These are phyloP conservation scores for Triops cancriformis DNA, from an alignment of 1,140 invertebrate species.

Conservation along the genomic window DNA sequence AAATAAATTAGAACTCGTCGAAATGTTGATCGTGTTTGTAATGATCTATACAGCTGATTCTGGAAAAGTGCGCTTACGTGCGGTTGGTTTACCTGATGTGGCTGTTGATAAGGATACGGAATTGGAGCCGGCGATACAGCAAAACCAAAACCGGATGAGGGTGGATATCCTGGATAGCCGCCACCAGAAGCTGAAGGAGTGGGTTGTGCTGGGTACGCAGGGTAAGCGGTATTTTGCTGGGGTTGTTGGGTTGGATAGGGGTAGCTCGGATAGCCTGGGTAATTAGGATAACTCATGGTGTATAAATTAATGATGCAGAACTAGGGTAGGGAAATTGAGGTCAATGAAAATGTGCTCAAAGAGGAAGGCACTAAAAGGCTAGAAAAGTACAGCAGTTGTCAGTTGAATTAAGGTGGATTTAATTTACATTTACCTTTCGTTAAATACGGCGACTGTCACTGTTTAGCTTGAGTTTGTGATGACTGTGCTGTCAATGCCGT, in stretches of 20 bases:
- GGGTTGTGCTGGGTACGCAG: constrained; percentile 11
- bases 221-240: neutral
- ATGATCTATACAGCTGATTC: neutral
- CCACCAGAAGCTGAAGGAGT: neutral
- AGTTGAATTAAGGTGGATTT: neutral
- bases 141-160: neutral
- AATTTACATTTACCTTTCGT: neutral
- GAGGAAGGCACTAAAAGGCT: neutral
- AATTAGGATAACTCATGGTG: neutral
- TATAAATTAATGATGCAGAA: neutral
- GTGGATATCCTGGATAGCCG: constrained; percentile 15
- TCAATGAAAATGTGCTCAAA: neutral
- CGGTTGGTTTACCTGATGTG: neutral
- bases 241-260: constrained; percentile 23
- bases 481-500: no score
- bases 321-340: neutral
- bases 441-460: neutral
- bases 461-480: neutral
- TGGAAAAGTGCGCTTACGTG: neutral
- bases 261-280: constrained; percentile 25
- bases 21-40: neutral
- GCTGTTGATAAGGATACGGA: constrained; percentile 10
- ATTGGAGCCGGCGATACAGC: neutral
- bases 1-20: neutral
- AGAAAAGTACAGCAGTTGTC: neutral